phyloP scores from a whole-genome alignment of 2,113 vertebrate species.

The Panurus biarmicus region DNA sequence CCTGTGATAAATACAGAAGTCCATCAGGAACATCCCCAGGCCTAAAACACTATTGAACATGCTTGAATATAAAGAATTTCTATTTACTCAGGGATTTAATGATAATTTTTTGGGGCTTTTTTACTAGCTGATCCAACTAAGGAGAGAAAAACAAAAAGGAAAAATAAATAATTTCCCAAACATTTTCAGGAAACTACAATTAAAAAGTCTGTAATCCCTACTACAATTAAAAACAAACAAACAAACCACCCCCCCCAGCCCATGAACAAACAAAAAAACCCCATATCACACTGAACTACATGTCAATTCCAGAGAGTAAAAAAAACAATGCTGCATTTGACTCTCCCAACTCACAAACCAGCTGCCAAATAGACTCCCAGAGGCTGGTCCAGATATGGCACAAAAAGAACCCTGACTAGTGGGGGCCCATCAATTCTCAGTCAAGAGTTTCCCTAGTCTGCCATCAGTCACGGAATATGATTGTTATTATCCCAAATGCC shows the following conservation, averaged over 20 bases:
- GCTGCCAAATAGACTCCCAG: background rate
- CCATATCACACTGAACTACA: background rate
- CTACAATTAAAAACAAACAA: background rate
- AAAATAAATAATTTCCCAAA: background rate
- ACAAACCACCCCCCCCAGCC: background rate
- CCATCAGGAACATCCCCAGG: background rate
- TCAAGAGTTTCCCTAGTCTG: constrained; percentile 11
- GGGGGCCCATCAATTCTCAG: background rate
- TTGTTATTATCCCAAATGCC: background rate
- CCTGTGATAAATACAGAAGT: background rate
- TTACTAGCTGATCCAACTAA: background rate
- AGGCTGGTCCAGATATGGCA: background rate
- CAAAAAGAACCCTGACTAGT: background rate
- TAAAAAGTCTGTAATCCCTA: background rate
- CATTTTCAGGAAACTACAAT: background rate
- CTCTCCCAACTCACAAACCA: constrained; percentile 2
- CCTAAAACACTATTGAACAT: background rate
- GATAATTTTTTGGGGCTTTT: background rate
- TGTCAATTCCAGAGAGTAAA: background rate
- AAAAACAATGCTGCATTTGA: background rate
- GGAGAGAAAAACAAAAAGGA: background rate
- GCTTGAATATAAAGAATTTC: background rate
- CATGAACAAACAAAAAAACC: background rate
- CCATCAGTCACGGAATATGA: background rate
- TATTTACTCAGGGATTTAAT: background rate